Base-by-base conservation (phyloP, 2,888 invertebrate genomes). In the Synanthedon andrenaeformis region DNA sequence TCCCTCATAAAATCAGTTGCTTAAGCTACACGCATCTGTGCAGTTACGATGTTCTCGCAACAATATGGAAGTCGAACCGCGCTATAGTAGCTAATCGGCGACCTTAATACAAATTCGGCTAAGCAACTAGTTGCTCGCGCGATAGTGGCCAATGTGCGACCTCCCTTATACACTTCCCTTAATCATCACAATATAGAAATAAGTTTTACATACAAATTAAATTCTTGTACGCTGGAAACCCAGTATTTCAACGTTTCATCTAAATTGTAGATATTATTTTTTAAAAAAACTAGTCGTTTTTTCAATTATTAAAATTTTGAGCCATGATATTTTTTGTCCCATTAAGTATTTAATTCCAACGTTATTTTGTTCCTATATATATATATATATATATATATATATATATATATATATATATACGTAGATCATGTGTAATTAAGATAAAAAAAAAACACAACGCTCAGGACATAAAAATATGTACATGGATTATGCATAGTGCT, bases 261-360 rank as follows among this genome's bases (percentile, higher is more conserved):
- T 55, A 35, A 35, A 35, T 35, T 35, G 35, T 35, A 35, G 35
- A 35, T 35, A 35, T 35, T 35, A 35, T 35, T 35, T 35, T 5
- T 5, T 5, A 35, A 28, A 35, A 35, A 62, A 61, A 60, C 64
- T 71, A 66, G 68, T 69, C 64, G 60, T 64, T 52, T 54, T 56
- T 59, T 60, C 62, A 56, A 53, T 52, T 58, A 58, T 59, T 63
- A 64, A 59, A 62, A 8, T 60, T 61, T 6, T 14, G 19, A 19
- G 12, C 49, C 49, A 49, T 49, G 19, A 49, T 17, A 5, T 35
- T 51, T 6, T 28, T 51, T 49, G n/a, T 12, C 35, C 12, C 19
- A n/a, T 19, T 51, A 51, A 41, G 51, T 51, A 23, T 23, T 41
- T 23, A 41, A 41, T 51, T 35, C 10, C 6, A 51, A 51, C 12